Evolutionary conservation across 2,888 invertebrate species (phyloP), one percentile per base, ranked within the genome.

Genomic region (Netelia fuscicornis): DNA sequence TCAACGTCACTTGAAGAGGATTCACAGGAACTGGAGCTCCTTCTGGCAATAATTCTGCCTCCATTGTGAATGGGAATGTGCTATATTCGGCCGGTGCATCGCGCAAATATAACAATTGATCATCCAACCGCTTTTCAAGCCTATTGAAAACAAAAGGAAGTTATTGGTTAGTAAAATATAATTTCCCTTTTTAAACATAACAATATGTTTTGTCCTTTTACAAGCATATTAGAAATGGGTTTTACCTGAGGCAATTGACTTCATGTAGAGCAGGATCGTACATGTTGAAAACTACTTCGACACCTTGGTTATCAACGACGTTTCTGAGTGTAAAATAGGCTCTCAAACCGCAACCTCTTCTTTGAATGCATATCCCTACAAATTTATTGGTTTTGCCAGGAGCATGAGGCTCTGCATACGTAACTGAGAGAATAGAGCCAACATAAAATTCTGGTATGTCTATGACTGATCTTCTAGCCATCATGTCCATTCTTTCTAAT

Each of bases 371-470:
- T 90, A 99, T 98, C 2, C 99, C 99, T 56, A 98, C 97, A 95
- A 99, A 98, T 91, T 96, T 96, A 90, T 96, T 98, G 0, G 95
- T 95, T 94, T 98, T 98, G 67, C 97, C 97, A 42, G 97, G 96
- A 2, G 98, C 96, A 95, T 98, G 97, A 3, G 95, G 95, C 93
- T 99, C 98, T 0, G 98, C 96, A 86, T 97, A 96, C 1, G 97
- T 97, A 0, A 99, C 98, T 48, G 98, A 97, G 92, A 99, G 89
- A 83, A 99, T 96, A 42, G 98, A 97, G 13, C 99, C 99, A 90
- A 99, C 99, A 95, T 99, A 99, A 95, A 99, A 99, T 93, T 99
- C 99, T 0, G 99, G 99, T 87, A 99, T 97, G 92, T 98, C 97
- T 86, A 99, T 95, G 85, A 97, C 95, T 72, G 94, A 94, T 88